Conservation (phyloP, 2,113 vertebrate genomes). For the Eubucco bourcierii region DNA sequence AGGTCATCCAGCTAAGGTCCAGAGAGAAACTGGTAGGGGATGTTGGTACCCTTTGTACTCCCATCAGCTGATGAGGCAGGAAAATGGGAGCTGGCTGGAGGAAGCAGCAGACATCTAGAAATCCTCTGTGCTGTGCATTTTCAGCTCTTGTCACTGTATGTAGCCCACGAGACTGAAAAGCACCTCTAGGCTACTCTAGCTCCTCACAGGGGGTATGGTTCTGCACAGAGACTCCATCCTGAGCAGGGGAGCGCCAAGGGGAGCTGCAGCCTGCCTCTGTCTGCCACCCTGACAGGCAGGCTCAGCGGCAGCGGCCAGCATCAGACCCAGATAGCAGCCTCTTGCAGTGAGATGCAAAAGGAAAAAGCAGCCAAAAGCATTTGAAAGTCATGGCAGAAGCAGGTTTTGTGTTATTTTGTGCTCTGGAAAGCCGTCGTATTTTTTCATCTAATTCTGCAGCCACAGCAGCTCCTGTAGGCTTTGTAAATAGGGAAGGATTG, state of each 20-base stretch:
- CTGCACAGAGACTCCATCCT: not conserved
- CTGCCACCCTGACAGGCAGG: not conserved
- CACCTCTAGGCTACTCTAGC: constrained; percentile 48
- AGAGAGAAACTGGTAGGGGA: not conserved
- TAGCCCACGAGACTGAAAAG: not conserved
- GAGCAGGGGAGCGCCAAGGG: not conserved
- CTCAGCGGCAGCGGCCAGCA: not conserved
- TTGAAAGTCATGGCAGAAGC: constrained; percentile 38
- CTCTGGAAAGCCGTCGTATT: not conserved
- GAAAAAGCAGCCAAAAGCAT: constrained; percentile 16
- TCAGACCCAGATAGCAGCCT: not conserved
- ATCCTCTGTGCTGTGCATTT: constrained; percentile 3
- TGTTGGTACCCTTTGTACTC: not conserved
- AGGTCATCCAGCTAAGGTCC: not conserved
- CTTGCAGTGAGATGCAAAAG: constrained; percentile 14
- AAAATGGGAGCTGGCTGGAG: not conserved
- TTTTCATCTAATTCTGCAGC: constrained; percentile 1
- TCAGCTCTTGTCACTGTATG: not conserved
- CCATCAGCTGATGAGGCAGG: not conserved
- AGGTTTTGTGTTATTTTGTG: constrained; percentile 10
- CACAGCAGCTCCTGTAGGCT: not conserved
- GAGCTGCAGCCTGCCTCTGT: not conserved
- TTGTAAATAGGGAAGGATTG: not conserved
- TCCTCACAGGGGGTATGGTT: constrained; percentile 29
- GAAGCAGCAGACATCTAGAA: not conserved